Conservation (phyloP, 2,113 vertebrate genomes). For the Pungitius pungitius region DNA sequence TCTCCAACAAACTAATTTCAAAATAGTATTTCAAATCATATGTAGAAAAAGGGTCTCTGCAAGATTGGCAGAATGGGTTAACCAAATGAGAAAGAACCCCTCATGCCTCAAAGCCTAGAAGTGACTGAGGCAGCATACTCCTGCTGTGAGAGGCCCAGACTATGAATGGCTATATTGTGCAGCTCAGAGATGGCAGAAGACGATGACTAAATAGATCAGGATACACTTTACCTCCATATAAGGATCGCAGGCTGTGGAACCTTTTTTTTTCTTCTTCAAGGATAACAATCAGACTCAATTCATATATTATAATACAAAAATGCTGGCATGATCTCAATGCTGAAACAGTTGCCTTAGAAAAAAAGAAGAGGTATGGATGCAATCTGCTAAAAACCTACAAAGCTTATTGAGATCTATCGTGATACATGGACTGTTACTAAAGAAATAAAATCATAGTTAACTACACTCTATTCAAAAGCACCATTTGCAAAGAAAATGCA, state of each 20-base stretch:
- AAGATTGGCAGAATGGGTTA: not conserved
- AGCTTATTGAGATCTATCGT: not conserved
- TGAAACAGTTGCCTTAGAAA: not conserved
- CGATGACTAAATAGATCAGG: slow-evolving; percentile 27
- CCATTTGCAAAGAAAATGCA: no score
- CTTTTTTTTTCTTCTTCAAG: not conserved
- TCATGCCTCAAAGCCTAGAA: slow-evolving; percentile 5
- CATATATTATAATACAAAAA: not conserved
- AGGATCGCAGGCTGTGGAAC: not conserved
- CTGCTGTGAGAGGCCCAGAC: slow-evolving; percentile 28
- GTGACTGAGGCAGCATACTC: slow-evolving; percentile 20
- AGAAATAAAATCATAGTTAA: not conserved
- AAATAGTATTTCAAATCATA: not conserved
- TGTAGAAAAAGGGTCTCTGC: not conserved
- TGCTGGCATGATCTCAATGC: not conserved
- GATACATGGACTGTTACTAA: not conserved
- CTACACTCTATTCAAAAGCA: not conserved
- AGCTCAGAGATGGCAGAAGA: slow-evolving; percentile 25
- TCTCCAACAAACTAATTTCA: not conserved
- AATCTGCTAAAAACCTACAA: not conserved
- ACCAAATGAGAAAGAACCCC: slow-evolving; percentile 10
- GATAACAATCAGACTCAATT: not conserved
- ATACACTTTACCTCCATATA: slow-evolving; percentile 1
- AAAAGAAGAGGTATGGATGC: not conserved
- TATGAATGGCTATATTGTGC: slow-evolving; percentile 56